These are phyloP conservation scores for Parauchenoglanis ngamensis DNA, from an alignment of 2,797 vertebrate species.

Conservation along the genomic window DNA sequence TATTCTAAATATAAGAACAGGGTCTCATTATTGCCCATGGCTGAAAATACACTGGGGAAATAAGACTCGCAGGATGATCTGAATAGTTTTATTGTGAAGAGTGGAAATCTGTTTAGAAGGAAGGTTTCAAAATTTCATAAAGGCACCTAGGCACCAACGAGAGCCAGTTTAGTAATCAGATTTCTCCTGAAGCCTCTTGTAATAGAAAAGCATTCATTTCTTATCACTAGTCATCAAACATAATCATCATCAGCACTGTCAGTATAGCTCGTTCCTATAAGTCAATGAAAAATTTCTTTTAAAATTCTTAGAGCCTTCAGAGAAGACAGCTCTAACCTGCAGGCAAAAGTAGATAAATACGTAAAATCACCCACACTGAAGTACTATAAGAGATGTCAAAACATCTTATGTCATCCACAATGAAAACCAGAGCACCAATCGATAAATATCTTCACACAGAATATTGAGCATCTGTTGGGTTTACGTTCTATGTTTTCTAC, in stretches of 20 bases:
- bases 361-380: slow-evolving; percentile 24
- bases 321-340: background rate
- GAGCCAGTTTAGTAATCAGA: background rate
- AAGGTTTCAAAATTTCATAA: slow-evolving; percentile 14
- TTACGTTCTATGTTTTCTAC: slow-evolving; percentile 36
- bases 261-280: background rate
- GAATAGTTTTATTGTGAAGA: slow-evolving; percentile 31
- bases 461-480: slow-evolving; percentile 30
- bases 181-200: background rate
- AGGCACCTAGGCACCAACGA: background rate
- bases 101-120: background rate
- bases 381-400: slow-evolving; percentile 11
- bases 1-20: slow-evolving; percentile 59
- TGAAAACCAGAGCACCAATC: slow-evolving; percentile 17
- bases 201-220: slow-evolving; percentile 12
- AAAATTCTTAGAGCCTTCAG: background rate
- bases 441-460: slow-evolving; percentile 27
- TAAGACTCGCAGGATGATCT: slow-evolving; percentile 42
- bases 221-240: background rate
- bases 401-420: slow-evolving; percentile 4
- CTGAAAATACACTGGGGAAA: slow-evolving; percentile 51
- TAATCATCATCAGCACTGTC: background rate
- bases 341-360: slow-evolving; percentile 1
- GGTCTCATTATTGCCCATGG: slow-evolving; percentile 49
- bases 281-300: background rate